phyloP scores from a whole-genome alignment of 2,888 invertebrate species.

The Lathronympha strigana region DNA sequence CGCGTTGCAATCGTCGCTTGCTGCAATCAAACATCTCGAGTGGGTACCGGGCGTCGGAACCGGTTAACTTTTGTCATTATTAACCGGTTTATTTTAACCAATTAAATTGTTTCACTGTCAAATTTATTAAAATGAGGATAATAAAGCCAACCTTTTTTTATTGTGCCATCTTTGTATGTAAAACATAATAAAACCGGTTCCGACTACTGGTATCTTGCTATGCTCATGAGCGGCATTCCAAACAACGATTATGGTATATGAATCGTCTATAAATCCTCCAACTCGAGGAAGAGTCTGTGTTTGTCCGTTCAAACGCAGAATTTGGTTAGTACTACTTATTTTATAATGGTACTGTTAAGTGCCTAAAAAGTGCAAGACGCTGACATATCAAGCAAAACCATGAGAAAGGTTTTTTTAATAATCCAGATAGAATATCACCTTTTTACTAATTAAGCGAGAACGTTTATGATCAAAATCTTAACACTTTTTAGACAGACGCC shows the following conservation, averaged over 20 bases:
- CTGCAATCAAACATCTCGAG: slow-evolving; percentile 35
- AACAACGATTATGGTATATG: neutral
- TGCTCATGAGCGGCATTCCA: neutral
- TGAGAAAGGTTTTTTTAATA: too few relatives aligned
- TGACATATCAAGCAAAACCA: neutral
- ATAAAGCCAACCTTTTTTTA: neutral
- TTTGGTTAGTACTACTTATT: neutral
- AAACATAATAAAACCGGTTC: neutral
- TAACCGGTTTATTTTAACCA: neutral
- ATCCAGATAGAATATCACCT: too few relatives aligned
- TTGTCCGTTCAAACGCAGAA: slow-evolving; percentile 1
- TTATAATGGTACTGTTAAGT: neutral
- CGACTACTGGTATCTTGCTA: neutral
- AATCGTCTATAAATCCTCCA: neutral
- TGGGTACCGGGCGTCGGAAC: slow-evolving; percentile 17
- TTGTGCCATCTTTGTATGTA: neutral
- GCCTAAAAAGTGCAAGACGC: neutral
- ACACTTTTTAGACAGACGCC: too few relatives aligned
- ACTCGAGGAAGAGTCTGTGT: neutral
- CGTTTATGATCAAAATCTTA: too few relatives aligned
- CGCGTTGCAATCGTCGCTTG: slow-evolving; percentile 40
- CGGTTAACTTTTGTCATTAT: neutral
- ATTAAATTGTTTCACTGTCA: neutral
- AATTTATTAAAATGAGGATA: neutral
- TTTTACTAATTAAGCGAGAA: too few relatives aligned